phyloP scores from a whole-genome alignment of 2,888 invertebrate species.

The Sthenelais limicola region DNA sequence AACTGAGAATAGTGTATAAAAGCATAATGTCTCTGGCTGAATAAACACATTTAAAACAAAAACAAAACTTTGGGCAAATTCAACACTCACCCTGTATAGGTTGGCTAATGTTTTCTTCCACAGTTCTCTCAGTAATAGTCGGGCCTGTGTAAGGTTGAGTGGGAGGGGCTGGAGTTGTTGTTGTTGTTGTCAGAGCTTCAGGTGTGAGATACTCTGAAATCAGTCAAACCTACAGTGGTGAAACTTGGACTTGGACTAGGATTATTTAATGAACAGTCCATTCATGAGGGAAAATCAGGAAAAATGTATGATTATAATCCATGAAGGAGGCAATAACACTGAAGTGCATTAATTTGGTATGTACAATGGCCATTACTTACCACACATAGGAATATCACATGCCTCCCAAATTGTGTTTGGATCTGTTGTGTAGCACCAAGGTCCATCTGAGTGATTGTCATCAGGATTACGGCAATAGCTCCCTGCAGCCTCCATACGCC shows the following conservation, averaged over 20 bases:
- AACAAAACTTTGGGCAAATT: no score
- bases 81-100: conserved; percentile 10
- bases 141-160: conserved; percentile 19
- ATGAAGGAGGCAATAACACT: no score
- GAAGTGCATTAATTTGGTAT: no score
- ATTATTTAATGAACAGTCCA: no score
- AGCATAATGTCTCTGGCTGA: no score
- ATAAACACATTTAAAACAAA: no score
- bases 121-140: not conserved
- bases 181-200: not conserved
- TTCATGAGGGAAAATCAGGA: no score
- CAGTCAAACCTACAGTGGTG: no score
- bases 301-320: no score
- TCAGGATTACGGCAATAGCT: conserved; percentile 41
- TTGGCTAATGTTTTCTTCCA: not conserved
- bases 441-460: conserved; percentile 1
- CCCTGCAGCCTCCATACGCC: conserved; percentile 10
- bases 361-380: not conserved
- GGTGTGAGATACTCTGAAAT: not conserved
- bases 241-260: no score
- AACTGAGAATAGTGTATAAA: no score
- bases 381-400: conserved; percentile 34
- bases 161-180: not conserved
- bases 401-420: conserved; percentile 32
- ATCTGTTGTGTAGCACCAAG: conserved; percentile 42